phyloP scores from a whole-genome alignment of 2,113 vertebrate genomes.

The Pluvianellus socialis region DNA sequence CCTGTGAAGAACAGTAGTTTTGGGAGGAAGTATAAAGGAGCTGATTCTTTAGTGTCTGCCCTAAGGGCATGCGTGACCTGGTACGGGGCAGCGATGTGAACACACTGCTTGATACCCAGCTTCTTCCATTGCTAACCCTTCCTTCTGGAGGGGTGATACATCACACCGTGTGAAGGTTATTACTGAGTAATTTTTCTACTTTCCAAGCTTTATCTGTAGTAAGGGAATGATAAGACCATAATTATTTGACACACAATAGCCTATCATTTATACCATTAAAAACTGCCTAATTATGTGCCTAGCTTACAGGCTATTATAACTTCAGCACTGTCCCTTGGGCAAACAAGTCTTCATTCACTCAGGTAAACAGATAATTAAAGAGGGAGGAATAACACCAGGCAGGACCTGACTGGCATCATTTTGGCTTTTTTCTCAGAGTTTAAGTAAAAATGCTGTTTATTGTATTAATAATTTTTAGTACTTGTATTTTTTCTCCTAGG shows the following conservation, averaged over 20 bases:
- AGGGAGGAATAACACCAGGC: neutral
- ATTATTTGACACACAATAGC: neutral
- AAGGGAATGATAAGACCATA: neutral
- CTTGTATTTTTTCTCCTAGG: neutral
- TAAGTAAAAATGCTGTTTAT: neutral
- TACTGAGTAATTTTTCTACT: neutral
- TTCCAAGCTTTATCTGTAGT: neutral
- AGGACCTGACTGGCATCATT: neutral
- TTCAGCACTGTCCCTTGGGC: neutral
- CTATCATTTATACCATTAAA: neutral
- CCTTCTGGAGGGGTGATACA: neutral
- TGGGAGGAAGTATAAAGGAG: neutral
- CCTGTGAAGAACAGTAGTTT: neutral
- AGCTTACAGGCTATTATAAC: neutral
- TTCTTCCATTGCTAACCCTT: neutral
- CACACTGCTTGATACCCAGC: neutral
- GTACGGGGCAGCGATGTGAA: neutral
- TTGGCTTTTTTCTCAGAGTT: neutral
- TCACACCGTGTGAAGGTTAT: neutral
- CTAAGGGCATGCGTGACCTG: neutral
- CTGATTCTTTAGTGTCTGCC: neutral
- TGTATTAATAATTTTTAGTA: neutral
- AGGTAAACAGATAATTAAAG: neutral
- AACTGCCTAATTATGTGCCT: neutral
- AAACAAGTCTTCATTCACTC: neutral